These are phyloP conservation scores for Eulemur mongoz DNA, from an alignment of 2,797 vertebrate species.

Conservation along the genomic window DNA sequence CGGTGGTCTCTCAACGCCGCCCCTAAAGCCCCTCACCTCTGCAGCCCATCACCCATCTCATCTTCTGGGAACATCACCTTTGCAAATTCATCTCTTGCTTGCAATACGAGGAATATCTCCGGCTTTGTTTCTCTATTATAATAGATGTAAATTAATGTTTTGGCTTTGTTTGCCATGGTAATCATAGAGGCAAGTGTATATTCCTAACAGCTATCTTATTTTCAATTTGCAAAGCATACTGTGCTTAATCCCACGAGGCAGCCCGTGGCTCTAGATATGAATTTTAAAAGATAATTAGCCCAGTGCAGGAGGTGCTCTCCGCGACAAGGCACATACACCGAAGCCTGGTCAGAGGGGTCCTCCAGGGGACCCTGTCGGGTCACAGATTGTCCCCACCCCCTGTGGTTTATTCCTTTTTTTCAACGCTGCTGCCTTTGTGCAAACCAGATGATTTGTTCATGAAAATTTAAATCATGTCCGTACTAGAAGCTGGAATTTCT, in stretches of 20 bases:
- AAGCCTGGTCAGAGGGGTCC: constrained; percentile 87
- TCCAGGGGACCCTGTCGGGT: constrained; percentile 81
- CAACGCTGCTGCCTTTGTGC: constrained; percentile 70
- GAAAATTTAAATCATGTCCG: constrained; percentile 87
- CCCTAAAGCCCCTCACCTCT: constrained; percentile 62
- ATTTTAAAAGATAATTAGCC: constrained; percentile 94
- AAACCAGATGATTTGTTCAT: constrained; percentile 86
- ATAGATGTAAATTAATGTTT: constrained; percentile 90
- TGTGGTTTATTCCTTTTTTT: constrained; percentile 74
- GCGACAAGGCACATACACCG: constrained; percentile 80
- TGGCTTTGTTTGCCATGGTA: constrained; percentile 86
- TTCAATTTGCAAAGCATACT: constrained; percentile 91
- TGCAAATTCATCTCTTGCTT: constrained; percentile 70
- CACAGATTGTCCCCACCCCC: constrained; percentile 67
- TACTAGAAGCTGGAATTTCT: constrained; percentile 77
- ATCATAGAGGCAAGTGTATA: constrained; percentile 87
- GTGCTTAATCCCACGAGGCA: constrained; percentile 89
- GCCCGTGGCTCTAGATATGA: constrained; percentile 88
- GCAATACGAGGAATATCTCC: constrained; percentile 67
- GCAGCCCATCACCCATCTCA: not conserved
- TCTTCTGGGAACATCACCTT: constrained; percentile 75
- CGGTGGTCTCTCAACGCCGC: not conserved
- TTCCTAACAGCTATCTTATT: constrained; percentile 91
- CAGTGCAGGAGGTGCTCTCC: constrained; percentile 78
- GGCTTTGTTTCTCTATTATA: constrained; percentile 81